phyloP scores from a whole-genome alignment of 2,113 vertebrate species.

The Istiophorus platypterus region DNA sequence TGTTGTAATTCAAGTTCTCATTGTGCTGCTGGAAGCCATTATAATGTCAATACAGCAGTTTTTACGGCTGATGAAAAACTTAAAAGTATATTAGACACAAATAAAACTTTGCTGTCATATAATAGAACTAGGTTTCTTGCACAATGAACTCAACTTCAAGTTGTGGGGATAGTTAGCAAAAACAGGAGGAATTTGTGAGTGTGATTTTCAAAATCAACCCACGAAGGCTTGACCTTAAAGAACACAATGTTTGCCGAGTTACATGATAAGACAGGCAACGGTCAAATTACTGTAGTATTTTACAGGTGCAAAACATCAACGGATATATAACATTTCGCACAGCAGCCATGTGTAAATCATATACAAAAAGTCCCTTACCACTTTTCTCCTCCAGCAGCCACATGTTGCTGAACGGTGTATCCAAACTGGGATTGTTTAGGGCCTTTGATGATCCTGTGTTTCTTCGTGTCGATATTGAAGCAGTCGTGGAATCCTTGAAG shows the following conservation, averaged over 20 bases:
- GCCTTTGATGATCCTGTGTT: conserved; percentile 89
- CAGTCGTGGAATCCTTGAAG: conserved; percentile 85
- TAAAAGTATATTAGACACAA: not conserved
- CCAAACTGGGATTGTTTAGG: conserved; percentile 93
- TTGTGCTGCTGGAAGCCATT: not conserved
- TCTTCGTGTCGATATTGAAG: conserved; percentile 94
- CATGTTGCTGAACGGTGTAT: conserved; percentile 97
- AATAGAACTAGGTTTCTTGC: not conserved
- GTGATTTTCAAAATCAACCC: not conserved
- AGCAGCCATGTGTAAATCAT: not conserved
- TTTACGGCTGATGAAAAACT: not conserved
- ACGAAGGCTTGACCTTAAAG: not conserved
- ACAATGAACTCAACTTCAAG: not conserved
- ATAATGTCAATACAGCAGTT: conserved; percentile 3
- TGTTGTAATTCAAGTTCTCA: not conserved
- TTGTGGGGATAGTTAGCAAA: no score
- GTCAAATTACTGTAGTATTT: not conserved
- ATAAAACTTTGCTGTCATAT: not conserved
- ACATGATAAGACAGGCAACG: not conserved
- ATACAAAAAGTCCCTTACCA: conserved; percentile 86
- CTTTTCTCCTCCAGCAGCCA: conserved; percentile 90
- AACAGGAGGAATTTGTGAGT: not conserved
- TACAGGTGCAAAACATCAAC: not conserved
- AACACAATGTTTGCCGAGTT: not conserved
- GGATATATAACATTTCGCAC: not conserved